These are phyloP conservation scores for Ceratotherium simum DNA, from an alignment of 2,113 vertebrate species.

Conservation along the genomic window DNA sequence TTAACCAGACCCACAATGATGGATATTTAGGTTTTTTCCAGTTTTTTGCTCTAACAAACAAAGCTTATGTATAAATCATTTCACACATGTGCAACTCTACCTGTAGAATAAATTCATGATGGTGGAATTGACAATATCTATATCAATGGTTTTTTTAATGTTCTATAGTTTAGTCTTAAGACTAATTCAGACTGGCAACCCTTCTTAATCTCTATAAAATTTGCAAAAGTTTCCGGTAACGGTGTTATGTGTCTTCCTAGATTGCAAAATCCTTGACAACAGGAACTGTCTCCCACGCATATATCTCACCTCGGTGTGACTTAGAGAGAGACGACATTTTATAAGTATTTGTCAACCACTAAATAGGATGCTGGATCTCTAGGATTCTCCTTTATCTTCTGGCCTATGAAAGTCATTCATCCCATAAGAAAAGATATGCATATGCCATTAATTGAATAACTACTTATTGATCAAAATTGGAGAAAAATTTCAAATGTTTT, in stretches of 20 bases:
- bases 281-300: neutral
- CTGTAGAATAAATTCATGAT: neutral
- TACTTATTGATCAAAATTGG: neutral
- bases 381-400: neutral
- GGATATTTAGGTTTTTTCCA: neutral
- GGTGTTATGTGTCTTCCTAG: neutral
- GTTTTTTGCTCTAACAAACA: neutral
- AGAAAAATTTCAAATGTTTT: neutral
- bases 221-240: neutral
- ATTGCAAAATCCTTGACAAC: neutral
- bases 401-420: neutral
- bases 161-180: neutral
- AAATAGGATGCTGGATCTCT: neutral
- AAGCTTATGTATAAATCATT: slow-evolving; percentile 27
- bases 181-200: neutral
- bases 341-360: neutral
- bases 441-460: neutral
- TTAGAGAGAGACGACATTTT: neutral
- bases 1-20: neutral
- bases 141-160: neutral
- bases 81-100: neutral
- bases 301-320: neutral
- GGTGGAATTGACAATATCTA: neutral
- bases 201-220: neutral
- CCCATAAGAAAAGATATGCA: neutral